phyloP scores from a whole-genome alignment of 2,797 vertebrate species.

The Helostoma temminkii region DNA sequence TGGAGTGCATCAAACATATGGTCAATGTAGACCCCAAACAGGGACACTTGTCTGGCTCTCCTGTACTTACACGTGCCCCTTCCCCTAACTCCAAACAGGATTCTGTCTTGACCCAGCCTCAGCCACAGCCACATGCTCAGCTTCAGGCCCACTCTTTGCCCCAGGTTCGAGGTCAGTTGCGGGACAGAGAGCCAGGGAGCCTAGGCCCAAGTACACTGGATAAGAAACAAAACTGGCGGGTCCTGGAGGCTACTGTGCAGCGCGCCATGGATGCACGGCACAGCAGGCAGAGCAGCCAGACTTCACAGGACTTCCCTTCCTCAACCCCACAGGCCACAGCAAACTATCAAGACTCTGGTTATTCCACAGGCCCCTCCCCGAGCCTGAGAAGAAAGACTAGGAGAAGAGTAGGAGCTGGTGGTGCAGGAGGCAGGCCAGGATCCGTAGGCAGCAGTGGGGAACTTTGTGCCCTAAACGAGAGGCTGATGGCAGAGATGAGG shows the following conservation, averaged over 20 bases:
- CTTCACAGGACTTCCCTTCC: conserved; percentile 87
- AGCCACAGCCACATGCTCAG: conserved; percentile 64
- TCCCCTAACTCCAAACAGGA: conserved; percentile 73
- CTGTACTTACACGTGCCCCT: conserved; percentile 70
- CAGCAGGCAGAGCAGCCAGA: conserved; percentile 89
- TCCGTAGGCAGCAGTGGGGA: conserved; percentile 91
- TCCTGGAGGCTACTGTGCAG: conserved; percentile 88
- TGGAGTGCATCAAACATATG: conserved; percentile 95
- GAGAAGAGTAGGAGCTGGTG: conserved; percentile 81
- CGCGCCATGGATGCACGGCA: conserved; percentile 90
- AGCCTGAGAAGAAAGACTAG: conserved; percentile 90
- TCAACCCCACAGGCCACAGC: conserved; percentile 77
- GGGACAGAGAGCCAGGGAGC: conserved; percentile 72
- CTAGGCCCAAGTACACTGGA: conserved; percentile 81
- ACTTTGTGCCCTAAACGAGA: conserved; percentile 89
- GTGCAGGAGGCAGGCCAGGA: conserved; percentile 83
- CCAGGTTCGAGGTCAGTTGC: conserved; percentile 65
- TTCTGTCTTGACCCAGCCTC: conserved; percentile 57
- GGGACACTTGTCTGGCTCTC: conserved; percentile 68
- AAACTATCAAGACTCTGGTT: conserved; percentile 93
- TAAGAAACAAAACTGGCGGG: conserved; percentile 90
- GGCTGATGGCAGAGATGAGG: conserved; percentile 92
- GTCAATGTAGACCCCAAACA: conserved; percentile 89
- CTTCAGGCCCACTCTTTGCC: conserved; percentile 66
- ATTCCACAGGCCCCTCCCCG: conserved; percentile 93